Percentiles rank a stretch among this genome's conserved stretches.
phyloP scores from a whole-genome alignment of 1,140 invertebrate genomes.

The Apolygus lucorum region DNA sequence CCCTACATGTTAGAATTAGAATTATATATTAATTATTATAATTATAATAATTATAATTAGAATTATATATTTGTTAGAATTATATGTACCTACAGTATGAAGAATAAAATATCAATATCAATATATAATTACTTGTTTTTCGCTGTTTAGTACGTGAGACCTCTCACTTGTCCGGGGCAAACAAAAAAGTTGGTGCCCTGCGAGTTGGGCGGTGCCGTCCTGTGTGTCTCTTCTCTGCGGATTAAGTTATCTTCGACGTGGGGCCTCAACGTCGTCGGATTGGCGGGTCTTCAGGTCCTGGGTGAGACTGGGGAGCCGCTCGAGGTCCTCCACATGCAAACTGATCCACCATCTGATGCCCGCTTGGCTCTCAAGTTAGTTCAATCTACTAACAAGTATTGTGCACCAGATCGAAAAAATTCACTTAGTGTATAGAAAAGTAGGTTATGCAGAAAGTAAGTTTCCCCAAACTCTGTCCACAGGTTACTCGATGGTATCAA shows the following conservation, averaged over 20 bases:
- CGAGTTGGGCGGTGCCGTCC: slow-evolving; percentile 27
- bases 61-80: too few species aligned
- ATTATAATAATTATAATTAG: too few species aligned
- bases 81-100: too few species aligned
- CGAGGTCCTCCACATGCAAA: slow-evolving; percentile 31
- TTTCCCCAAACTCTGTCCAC: too few species aligned
- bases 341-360: not conserved
- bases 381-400: too few species aligned
- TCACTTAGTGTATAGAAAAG: too few species aligned
- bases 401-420: slow-evolving; percentile 32
- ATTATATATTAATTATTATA: too few species aligned
- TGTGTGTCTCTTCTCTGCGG: slow-evolving; percentile 30
- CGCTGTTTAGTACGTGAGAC: slow-evolving; percentile 31
- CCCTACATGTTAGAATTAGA: too few species aligned
- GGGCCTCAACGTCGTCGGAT: slow-evolving; percentile 34
- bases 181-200: not conserved
- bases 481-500: slow-evolving; percentile 49
- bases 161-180: slow-evolving; percentile 32
- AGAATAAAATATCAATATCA: too few species aligned
- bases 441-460: too few species aligned
- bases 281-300: slow-evolving; percentile 48
- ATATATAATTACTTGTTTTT: not conserved
- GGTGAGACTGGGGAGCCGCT: slow-evolving; percentile 38
- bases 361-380: not conserved
- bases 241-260: slow-evolving; percentile 30